phyloP scores from a whole-genome alignment of 2,888 invertebrate genomes.

The Strigamia crassipes region DNA sequence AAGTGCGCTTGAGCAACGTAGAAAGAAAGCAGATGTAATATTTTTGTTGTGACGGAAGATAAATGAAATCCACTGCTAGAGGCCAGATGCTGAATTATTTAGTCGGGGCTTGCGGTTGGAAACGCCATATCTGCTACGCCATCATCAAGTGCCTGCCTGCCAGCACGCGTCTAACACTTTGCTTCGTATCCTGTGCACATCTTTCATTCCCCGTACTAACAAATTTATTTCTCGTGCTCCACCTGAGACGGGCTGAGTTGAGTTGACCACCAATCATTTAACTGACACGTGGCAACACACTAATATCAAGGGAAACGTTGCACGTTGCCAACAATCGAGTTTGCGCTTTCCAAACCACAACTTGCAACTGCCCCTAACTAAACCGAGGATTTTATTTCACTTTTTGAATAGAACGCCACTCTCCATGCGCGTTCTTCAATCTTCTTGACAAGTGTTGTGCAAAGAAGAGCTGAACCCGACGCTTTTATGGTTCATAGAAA shows the following conservation, averaged over 20 bases:
- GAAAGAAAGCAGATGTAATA: conserved; percentile 15
- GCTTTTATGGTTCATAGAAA: background rate
- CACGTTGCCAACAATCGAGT: background rate
- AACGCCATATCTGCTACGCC: background rate
- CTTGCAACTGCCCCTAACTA: background rate
- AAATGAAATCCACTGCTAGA: conserved; percentile 14
- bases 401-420: background rate
- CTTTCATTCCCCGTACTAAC: background rate
- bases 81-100: conserved; percentile 28
- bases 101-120: background rate
- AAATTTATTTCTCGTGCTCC: conserved; percentile 25
- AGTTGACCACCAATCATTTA: conserved; percentile 30
- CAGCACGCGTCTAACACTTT: background rate
- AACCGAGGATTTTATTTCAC: background rate
- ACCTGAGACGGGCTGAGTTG: conserved; percentile 11
- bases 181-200: conserved; percentile 3
- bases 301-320: background rate
- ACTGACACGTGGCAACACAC: background rate
- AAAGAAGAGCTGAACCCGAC: background rate
- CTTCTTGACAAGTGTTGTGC: conserved; percentile 18
- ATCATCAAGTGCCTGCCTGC: conserved; percentile 24
- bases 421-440: background rate
- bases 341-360: conserved; percentile 2
- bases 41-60: conserved; percentile 24
- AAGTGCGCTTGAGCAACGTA: background rate